Evolutionary conservation across 1,140 invertebrate genomes (phyloP).

Genomic region (Halictus rubicundus): DNA sequence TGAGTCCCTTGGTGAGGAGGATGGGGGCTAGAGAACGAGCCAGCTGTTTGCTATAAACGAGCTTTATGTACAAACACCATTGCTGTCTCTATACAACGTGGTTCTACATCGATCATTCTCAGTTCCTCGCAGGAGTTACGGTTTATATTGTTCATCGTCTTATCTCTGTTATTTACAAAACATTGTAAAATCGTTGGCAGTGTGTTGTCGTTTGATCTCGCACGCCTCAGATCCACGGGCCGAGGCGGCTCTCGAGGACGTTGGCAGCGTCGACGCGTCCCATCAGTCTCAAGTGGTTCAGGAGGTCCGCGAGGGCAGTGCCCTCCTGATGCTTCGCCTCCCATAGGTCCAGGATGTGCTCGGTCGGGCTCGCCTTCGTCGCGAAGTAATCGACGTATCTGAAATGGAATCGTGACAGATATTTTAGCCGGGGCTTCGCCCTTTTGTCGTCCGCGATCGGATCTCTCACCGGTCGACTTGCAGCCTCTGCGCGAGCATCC

Average conservation of each 20-base stretch:
- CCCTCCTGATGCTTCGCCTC: constrained; percentile 94
- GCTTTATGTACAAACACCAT: constrained; percentile 66
- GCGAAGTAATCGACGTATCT: constrained; percentile 98
- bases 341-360: constrained; percentile 97
- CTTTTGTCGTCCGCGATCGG: background rate
- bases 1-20: too few species aligned
- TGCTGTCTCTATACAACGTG: constrained; percentile 52
- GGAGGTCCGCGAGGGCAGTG: constrained; percentile 91
- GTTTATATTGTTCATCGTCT: constrained; percentile 25
- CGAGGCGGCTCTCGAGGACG: constrained; percentile 92
- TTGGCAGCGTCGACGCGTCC: constrained; percentile 93
- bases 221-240: constrained; percentile 83
- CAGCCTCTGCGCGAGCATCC: constrained; percentile 93
- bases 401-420: constrained; percentile 46
- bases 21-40: background rate
- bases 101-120: constrained; percentile 53
- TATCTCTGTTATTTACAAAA: constrained; percentile 58
- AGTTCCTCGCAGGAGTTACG: constrained; percentile 27
- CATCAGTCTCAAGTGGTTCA: constrained; percentile 95
- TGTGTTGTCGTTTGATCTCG: background rate
- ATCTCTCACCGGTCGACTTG: constrained; percentile 91
- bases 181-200: constrained; percentile 41
- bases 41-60: constrained; percentile 60
- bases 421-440: background rate
- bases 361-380: constrained; percentile 96